These are phyloP conservation scores for Chionomys nivalis DNA, from an alignment of 2,113 vertebrate species.

Conservation along the genomic window DNA sequence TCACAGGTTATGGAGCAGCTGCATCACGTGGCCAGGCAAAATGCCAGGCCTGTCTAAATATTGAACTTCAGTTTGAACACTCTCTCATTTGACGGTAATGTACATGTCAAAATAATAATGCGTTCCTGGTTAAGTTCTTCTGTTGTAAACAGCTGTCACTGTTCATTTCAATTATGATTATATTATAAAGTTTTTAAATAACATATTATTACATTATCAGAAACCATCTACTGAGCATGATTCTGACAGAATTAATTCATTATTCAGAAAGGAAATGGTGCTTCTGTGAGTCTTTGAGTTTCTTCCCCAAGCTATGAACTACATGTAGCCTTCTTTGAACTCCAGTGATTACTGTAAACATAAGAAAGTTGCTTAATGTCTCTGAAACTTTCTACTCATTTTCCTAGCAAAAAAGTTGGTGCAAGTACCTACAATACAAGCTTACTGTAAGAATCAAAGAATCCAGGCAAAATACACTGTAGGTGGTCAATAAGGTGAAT, in stretches of 20 bases:
- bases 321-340: background rate
- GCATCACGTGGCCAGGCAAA: background rate
- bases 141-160: background rate
- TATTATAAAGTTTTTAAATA: background rate
- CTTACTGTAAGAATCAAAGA: background rate
- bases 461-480: background rate
- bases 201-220: background rate
- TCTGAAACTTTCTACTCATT: background rate
- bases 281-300: background rate
- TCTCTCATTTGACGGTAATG: background rate
- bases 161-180: background rate
- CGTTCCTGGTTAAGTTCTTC: background rate
- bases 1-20: background rate
- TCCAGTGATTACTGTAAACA: background rate
- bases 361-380: background rate
- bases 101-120: background rate
- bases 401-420: background rate
- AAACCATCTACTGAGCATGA: background rate
- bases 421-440: background rate
- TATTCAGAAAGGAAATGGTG: background rate
- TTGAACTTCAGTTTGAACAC: background rate
- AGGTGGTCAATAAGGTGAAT: background rate
- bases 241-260: background rate
- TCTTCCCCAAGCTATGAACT: background rate
- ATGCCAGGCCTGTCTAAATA: background rate